Percentiles rank a stretch among this genome's conserved stretches.
Conservation (phyloP, 2,113 vertebrate genomes). For the Salvator merianae region DNA sequence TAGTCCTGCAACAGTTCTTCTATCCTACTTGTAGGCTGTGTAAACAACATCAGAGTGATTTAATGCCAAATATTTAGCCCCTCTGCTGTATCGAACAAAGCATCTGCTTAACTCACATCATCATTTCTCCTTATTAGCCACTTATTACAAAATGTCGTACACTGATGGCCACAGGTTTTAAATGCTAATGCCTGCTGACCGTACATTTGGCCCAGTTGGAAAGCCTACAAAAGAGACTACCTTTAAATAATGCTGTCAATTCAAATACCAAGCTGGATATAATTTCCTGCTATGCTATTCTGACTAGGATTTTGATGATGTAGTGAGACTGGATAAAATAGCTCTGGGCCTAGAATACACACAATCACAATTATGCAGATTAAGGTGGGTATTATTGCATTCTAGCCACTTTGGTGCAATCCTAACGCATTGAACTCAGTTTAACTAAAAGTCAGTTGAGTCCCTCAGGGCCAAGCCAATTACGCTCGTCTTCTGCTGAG, state of each 20-base stretch:
- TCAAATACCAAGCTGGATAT: accelerated
- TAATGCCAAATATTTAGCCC: not conserved
- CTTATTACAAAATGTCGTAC: too few relatives aligned
- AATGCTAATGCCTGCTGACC: not conserved
- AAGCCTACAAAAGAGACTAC: accelerated
- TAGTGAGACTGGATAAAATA: not conserved
- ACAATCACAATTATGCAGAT: not conserved
- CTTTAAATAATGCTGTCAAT: not conserved
- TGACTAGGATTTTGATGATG: not conserved
- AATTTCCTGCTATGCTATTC: accelerated
- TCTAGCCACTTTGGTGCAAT: not conserved
- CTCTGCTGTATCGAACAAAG: not conserved
- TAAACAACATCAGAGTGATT: not conserved
- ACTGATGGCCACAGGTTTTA: not conserved
- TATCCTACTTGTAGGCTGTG: not conserved
- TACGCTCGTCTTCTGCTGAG: slow-evolving; percentile 25
- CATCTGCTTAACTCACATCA: not conserved
- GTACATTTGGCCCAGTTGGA: not conserved
- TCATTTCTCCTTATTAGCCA: not conserved
- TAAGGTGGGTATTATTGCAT: not conserved
- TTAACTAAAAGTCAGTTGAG: slow-evolving; percentile 45
- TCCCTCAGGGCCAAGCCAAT: slow-evolving; percentile 14
- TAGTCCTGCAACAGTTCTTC: not conserved
- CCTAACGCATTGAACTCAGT: not conserved
- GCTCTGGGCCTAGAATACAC: not conserved